A percentile compares a stretch with the other conserved stretches of the same genome.
phyloP scores from a whole-genome alignment of 2,797 vertebrate genomes.

The Menidia menidia region DNA sequence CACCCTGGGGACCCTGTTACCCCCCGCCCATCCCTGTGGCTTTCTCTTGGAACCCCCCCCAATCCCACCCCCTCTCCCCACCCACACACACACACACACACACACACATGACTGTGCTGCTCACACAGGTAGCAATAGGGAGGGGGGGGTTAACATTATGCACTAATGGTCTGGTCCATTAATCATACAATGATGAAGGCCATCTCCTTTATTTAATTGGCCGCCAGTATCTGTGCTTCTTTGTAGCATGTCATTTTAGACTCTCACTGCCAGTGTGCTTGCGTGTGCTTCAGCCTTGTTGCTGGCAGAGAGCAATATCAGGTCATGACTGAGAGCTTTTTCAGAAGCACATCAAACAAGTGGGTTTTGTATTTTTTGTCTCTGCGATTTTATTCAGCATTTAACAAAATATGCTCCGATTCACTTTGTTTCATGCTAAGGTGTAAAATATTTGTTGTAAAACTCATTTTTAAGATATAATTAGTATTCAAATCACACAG shows the following conservation, averaged over 20 bases:
- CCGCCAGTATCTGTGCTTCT: constrained; percentile 74
- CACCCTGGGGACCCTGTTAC: constrained; percentile 77
- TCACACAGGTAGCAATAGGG: constrained; percentile 68
- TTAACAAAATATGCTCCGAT: no score
- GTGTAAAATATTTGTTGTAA: no score
- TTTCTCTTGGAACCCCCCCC: constrained; percentile 43
- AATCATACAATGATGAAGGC: constrained; percentile 84
- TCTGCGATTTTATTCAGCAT: constrained; percentile 1
- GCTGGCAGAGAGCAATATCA: constrained; percentile 41
- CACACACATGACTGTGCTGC: constrained; percentile 27
- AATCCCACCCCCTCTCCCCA: no score
- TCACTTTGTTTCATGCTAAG: no score
- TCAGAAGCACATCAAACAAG: constrained; percentile 73
- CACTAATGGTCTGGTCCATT: constrained; percentile 80
- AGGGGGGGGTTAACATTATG: constrained; percentile 52
- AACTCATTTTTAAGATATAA: no score
- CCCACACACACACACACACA: constrained; percentile 31
- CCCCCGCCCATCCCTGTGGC: constrained; percentile 54
- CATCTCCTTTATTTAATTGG: constrained; percentile 82
- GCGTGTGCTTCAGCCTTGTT: constrained; percentile 50
- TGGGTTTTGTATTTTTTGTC: constrained; percentile 68
- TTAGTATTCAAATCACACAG: no score
- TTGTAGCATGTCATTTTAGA: constrained; percentile 76
- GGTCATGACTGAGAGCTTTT: constrained; percentile 56
- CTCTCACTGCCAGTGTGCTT: constrained; percentile 47